Evolutionary conservation across 2,888 invertebrate genomes (phyloP), one percentile per base, ranked within the genome.

Genomic region (Miltochrista miniata): DNA sequence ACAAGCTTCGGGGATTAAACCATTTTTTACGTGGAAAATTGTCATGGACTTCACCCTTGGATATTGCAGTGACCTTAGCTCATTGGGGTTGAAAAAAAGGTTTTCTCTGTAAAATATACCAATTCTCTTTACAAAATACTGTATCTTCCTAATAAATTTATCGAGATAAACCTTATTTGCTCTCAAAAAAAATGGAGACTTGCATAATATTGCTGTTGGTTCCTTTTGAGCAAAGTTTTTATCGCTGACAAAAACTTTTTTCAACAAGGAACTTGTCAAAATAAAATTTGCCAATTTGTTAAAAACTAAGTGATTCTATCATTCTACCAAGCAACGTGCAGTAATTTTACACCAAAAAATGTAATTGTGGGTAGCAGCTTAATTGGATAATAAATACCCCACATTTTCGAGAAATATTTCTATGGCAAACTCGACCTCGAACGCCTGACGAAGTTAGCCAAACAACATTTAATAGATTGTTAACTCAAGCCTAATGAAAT

Each of bases 391-490:
- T 33, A 15, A 18, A 34, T 42, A 15, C 5, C 33, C 15, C 18
- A 42, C 4, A 18, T 10, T 10, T 42, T 15, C n/a, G n/a, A 14
- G 7, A 14, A 8, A 41, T 4, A 15, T 33, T n/a, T 42, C 10
- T 4, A 1, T 4, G 15, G 12, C n/a, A 5, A 15, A 2, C 36
- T 45, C 49, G 12, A 54, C 45, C 54, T 39, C 36, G 35, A 55
- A 54, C 18, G 48, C 40, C 48, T 51, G 38, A 49, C 38, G 52
- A 56, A 64, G 50, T 61, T 54, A 59, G 18, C 47, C 35, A 61
- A 65, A 65, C 41, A 67, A 61, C 61, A 64, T 65, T 61, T 59
- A 65, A 67, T 67, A 64, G 53, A 64, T 56, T 61, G 61, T 59
- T 64, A 64, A 61, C 54, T 59, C 53, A 51, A 36, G 50, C 44